Evolutionary conservation across 2,797 vertebrate genomes (phyloP).

Genomic region (Sphenodon punctatus): DNA sequence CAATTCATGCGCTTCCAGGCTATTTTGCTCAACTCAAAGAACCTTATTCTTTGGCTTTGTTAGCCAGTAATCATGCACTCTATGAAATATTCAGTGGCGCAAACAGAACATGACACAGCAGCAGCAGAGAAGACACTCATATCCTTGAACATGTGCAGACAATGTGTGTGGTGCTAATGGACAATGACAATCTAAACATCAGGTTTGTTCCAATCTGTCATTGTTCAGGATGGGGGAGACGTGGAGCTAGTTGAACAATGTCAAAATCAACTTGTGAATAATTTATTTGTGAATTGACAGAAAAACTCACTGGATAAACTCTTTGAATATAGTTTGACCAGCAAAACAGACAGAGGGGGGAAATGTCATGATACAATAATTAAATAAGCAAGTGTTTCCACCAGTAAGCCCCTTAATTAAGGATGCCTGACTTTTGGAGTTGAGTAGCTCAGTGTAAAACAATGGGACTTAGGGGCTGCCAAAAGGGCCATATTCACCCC

Average conservation of each 20-base stretch:
- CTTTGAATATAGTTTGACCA: neutral
- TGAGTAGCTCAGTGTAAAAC: too few species aligned
- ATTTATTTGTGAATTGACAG: neutral
- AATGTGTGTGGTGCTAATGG: neutral
- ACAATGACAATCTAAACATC: slow-evolving; percentile 3
- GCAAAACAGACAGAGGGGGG: neutral
- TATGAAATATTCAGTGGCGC: slow-evolving; percentile 24
- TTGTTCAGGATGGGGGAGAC: neutral
- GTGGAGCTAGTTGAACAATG: slow-evolving; percentile 5
- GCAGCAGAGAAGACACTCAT: neutral
- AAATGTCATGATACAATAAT: too few species aligned
- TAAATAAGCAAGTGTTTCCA: too few species aligned
- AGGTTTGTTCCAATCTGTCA: neutral
- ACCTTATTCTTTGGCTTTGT: slow-evolving; percentile 11
- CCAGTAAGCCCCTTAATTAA: too few species aligned
- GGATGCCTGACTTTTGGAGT: too few species aligned
- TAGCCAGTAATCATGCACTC: neutral
- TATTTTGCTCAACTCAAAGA: neutral
- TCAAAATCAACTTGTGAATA: slow-evolving; percentile 29
- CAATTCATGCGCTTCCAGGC: neutral
- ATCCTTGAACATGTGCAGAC: slow-evolving; percentile 1
- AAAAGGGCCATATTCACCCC: too few species aligned
- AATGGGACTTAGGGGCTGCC: too few species aligned
- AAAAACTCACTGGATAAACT: neutral
- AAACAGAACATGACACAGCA: slow-evolving; percentile 20